Percentiles rank a stretch among this genome's conserved stretches.
Conservation (phyloP, 1,140 invertebrate genomes). For the Neodiprion fabricii region DNA sequence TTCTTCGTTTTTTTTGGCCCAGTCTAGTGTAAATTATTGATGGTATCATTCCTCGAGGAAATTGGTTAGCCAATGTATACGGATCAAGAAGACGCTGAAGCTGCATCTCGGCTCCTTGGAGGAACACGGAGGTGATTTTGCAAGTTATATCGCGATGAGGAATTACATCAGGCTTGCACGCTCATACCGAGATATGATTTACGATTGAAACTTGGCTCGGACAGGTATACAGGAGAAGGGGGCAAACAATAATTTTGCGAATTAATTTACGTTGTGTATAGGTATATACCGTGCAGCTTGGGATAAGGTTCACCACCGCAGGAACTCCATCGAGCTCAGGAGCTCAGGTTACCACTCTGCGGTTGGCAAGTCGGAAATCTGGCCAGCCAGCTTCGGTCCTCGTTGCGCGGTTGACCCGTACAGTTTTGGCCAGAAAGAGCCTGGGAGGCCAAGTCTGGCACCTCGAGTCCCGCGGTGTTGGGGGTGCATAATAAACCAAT, state of each 20-base stretch:
- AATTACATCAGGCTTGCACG: background rate
- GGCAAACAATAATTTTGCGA: background rate
- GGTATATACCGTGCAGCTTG: background rate
- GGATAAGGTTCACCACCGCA: background rate
- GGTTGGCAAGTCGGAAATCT: background rate
- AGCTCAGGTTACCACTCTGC: background rate
- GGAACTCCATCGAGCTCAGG: background rate
- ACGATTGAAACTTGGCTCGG: background rate
- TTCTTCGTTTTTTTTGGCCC: no score
- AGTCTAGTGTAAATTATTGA: no score
- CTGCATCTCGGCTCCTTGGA: no score
- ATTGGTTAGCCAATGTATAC: no score
- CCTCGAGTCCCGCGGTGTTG: background rate
- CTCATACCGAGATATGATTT: background rate
- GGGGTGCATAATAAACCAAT: constrained; percentile 50
- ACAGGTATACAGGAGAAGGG: background rate
- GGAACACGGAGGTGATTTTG: no score
- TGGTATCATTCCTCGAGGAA: no score
- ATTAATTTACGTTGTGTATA: background rate
- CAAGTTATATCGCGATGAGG: no score
- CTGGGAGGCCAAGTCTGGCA: background rate
- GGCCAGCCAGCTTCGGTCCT: background rate
- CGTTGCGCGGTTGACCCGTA: background rate
- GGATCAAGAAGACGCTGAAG: no score
- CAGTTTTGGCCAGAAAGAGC: background rate